Conservation (phyloP, 1,140 invertebrate species). For the Fopius arisanus region DNA sequence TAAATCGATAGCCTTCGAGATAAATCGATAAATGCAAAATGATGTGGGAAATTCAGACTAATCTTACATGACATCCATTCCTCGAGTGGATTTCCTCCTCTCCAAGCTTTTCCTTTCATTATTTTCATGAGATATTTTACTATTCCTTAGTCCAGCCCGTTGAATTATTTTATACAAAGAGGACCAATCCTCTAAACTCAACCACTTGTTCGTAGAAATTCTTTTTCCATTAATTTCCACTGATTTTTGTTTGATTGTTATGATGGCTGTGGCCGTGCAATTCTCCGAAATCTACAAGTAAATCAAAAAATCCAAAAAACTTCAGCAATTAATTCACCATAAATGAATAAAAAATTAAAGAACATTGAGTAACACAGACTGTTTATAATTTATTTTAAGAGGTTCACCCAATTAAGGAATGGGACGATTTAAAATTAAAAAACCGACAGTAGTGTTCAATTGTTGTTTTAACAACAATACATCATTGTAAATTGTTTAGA, state of each 20-base stretch:
- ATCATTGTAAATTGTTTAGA: not conserved
- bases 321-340: not conserved
- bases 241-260: slow-evolving; percentile 47
- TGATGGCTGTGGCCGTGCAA: slow-evolving; percentile 46
- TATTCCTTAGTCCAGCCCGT: slow-evolving; percentile 43
- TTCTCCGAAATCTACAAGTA: slow-evolving; percentile 41
- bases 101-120: slow-evolving; percentile 26
- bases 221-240: slow-evolving; percentile 44
- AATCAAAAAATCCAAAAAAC: slow-evolving; percentile 10
- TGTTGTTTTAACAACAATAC: too few species aligned
- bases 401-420: too few species aligned
- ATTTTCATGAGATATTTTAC: slow-evolving; percentile 13
- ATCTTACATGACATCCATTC: slow-evolving; percentile 47
- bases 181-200: slow-evolving; percentile 47
- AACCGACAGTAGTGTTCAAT: too few species aligned
- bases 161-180: slow-evolving; percentile 44
- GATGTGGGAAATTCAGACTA: not conserved
- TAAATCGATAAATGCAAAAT: not conserved
- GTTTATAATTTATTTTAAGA: too few species aligned
- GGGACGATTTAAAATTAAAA: not conserved
- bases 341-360: not conserved
- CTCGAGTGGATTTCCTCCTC: slow-evolving; percentile 43
- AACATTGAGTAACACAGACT: too few species aligned
- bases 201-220: slow-evolving; percentile 48
- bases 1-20: too few species aligned